Conservation (phyloP, 2,797 vertebrate genomes). For the Oophaga sylvatica region DNA sequence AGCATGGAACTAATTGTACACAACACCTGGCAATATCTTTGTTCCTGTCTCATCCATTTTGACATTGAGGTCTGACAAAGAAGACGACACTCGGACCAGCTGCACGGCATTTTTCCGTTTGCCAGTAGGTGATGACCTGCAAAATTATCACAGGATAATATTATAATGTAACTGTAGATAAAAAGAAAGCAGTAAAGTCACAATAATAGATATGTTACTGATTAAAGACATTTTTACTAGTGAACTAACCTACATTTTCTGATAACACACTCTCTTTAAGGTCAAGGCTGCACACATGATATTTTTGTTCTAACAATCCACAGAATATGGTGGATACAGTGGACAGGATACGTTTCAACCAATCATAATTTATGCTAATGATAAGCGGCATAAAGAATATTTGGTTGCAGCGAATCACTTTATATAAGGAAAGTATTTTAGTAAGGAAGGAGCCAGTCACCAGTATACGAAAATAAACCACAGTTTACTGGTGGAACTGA, state of each 20-base stretch:
- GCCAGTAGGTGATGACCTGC: slow-evolving; percentile 67
- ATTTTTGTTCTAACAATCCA: too few relatives aligned
- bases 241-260: not conserved
- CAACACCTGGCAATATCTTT: slow-evolving; percentile 48
- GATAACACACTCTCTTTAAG: too few relatives aligned
- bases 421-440: too few relatives aligned
- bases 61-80: slow-evolving; percentile 22
- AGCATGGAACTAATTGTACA: not conserved
- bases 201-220: not conserved
- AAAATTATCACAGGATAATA: not conserved
- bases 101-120: slow-evolving; percentile 63
- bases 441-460: too few relatives aligned
- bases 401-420: too few relatives aligned
- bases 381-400: too few relatives aligned
- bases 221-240: not conserved
- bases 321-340: too few relatives aligned
- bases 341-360: too few relatives aligned
- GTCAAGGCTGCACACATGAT: too few relatives aligned
- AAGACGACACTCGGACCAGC: not conserved
- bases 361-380: too few relatives aligned
- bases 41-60: slow-evolving; percentile 52
- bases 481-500: too few relatives aligned
- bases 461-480: too few relatives aligned
- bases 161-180: not conserved
- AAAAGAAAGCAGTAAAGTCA: not conserved